Percentiles rank a stretch among this genome's conserved stretches.
phyloP scores from a whole-genome alignment of 1,140 invertebrate species.

The Cotesia glomerata region DNA sequence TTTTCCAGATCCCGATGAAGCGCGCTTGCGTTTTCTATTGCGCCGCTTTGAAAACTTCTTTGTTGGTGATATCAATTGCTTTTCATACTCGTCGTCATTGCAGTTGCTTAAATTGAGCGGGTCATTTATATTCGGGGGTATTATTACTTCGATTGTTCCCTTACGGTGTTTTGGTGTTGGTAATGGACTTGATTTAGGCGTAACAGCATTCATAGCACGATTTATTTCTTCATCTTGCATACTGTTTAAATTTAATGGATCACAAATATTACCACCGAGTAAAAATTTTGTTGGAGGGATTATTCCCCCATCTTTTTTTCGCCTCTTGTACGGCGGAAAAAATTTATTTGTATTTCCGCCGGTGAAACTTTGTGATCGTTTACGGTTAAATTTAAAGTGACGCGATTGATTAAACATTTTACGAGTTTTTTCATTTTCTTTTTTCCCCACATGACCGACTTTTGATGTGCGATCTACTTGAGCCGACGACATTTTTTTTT shows the following conservation, averaged over 20 bases:
- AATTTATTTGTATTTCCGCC: constrained; percentile 55
- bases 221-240: constrained; percentile 88
- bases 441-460: constrained; percentile 45
- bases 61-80: constrained; percentile 71
- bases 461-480: constrained; percentile 52
- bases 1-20: constrained; percentile 64
- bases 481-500: constrained; percentile 46
- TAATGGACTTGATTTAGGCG: constrained; percentile 85
- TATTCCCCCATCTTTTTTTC: constrained; percentile 76
- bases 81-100: constrained; percentile 80
- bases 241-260: constrained; percentile 93
- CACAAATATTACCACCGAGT: constrained; percentile 91
- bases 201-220: constrained; percentile 83
- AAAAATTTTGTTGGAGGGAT: constrained; percentile 89
- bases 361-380: constrained; percentile 65
- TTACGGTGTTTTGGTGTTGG: constrained; percentile 84
- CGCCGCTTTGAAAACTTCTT: constrained; percentile 68
- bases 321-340: constrained; percentile 67
- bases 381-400: constrained; percentile 61
- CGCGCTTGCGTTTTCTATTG: constrained; percentile 64
- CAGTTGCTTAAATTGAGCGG: constrained; percentile 84
- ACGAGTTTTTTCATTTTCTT: constrained; percentile 54
- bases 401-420: constrained; percentile 47
- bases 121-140: constrained; percentile 90
- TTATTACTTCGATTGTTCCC: constrained; percentile 86